Percentiles rank a stretch among this genome's conserved stretches.
Conservation (phyloP, 2,888 invertebrate genomes). For the Pyrrhia umbra region DNA sequence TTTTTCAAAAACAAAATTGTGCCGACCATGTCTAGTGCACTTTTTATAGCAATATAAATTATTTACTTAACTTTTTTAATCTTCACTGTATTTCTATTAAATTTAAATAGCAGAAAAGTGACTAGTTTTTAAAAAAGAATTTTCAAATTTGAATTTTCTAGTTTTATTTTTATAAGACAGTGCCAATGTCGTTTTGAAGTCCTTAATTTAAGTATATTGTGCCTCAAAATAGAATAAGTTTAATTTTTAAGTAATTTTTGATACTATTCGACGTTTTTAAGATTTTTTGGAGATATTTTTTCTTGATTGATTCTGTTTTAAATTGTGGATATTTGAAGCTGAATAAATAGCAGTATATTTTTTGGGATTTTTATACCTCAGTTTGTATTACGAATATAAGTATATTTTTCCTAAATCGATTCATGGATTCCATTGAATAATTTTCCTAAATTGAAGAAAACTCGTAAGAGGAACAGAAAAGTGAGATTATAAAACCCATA, state of each 20-base stretch:
- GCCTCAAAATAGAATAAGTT: constrained; percentile 60
- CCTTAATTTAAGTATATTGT: constrained; percentile 36
- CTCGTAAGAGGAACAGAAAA: too few relatives aligned
- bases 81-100: not conserved
- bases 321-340: constrained; percentile 40
- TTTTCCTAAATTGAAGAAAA: too few relatives aligned
- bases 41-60: constrained; percentile 11
- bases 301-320: constrained; percentile 28
- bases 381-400: not conserved
- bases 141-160: constrained; percentile 1
- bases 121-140: not conserved
- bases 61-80: not conserved
- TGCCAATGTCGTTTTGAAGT: constrained; percentile 55
- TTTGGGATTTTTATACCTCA: not conserved
- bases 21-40: not conserved
- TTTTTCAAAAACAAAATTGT: not conserved
- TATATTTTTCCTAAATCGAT: too few relatives aligned
- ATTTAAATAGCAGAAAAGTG: constrained; percentile 8
- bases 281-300: constrained; percentile 38
- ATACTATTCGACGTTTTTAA: constrained; percentile 38
- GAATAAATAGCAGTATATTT: not conserved
- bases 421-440: not conserved
- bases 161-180: constrained; percentile 18
- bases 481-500: too few relatives aligned
- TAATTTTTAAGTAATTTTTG: constrained; percentile 30